phyloP scores from a whole-genome alignment of 2,797 vertebrate genomes.

The Amblyraja radiata region DNA sequence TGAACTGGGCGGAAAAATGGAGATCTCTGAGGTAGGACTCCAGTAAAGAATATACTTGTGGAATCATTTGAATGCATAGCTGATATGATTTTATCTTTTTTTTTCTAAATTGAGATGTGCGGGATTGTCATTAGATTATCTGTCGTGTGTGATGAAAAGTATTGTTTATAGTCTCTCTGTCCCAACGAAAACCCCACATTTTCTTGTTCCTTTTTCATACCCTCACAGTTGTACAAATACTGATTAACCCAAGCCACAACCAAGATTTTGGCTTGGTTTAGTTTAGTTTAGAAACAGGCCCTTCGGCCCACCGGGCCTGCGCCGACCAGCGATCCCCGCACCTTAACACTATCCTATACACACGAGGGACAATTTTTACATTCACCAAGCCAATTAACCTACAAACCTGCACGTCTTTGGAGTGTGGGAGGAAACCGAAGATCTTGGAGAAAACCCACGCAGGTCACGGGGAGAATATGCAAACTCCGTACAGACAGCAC shows the following conservation, averaged over 20 bases:
- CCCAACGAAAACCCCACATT: neutral
- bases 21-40: slow-evolving; percentile 61
- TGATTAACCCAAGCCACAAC: neutral
- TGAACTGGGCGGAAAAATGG: slow-evolving; percentile 61
- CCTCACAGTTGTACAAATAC: neutral
- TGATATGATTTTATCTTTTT: neutral
- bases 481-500: too few species aligned
- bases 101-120: neutral
- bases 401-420: too few species aligned
- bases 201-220: neutral
- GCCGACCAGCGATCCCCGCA: too few species aligned
- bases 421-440: too few species aligned
- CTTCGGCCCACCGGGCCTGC: too few species aligned
- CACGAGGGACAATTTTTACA: too few species aligned
- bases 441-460: too few species aligned
- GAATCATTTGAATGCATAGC: neutral
- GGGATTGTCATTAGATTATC: neutral
- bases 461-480: too few species aligned
- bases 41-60: neutral
- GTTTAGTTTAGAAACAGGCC: too few species aligned
- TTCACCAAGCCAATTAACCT: too few species aligned
- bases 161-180: neutral
- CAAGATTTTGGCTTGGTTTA: neutral
- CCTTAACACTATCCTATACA: too few species aligned
- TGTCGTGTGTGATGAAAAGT: neutral